Evolutionary conservation across 2,113 vertebrate species (phyloP).

Genomic region (Dascyllus trimaculatus): DNA sequence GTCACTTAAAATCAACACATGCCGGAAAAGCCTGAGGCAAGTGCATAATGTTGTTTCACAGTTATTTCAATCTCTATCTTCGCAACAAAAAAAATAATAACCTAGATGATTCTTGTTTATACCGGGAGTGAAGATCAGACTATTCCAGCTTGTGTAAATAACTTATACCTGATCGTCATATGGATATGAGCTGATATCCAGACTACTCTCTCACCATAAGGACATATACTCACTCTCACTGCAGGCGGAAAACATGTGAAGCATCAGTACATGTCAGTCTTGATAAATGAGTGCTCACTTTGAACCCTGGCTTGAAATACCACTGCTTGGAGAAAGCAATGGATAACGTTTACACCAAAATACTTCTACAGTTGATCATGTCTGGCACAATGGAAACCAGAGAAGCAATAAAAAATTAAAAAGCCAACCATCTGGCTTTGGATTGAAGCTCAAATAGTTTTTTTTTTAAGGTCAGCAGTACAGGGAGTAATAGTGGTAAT

Average conservation of each 20-base stretch:
- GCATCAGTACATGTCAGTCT: conserved; percentile 8
- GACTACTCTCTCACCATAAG: not conserved
- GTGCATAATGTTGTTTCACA: conserved; percentile 5
- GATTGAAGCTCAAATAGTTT: conserved; percentile 13
- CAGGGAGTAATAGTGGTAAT: no score
- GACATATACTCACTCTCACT: not conserved
- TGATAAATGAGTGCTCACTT: conserved; percentile 49
- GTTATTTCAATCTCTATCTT: not conserved
- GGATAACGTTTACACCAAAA: conserved; percentile 19
- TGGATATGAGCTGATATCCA: not conserved
- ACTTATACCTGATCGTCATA: not conserved
- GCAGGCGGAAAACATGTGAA: conserved; percentile 4
- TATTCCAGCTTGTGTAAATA: not conserved
- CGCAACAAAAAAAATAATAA: not conserved
- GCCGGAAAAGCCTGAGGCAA: conserved; percentile 4
- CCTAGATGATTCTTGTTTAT: not conserved
- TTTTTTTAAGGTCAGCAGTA: not conserved
- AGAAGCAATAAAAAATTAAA: conserved; percentile 19
- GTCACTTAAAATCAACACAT: not conserved
- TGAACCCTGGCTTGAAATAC: conserved; percentile 58
- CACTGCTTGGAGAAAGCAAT: conserved; percentile 42
- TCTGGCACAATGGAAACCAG: conserved; percentile 25
- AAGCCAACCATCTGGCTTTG: not conserved
- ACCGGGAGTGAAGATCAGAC: not conserved
- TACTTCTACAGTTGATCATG: conserved; percentile 35